Base-by-base conservation (phyloP, 37 sponge, comb jelly and placozoan species). In the Amphimedon queenslandica region DNA sequence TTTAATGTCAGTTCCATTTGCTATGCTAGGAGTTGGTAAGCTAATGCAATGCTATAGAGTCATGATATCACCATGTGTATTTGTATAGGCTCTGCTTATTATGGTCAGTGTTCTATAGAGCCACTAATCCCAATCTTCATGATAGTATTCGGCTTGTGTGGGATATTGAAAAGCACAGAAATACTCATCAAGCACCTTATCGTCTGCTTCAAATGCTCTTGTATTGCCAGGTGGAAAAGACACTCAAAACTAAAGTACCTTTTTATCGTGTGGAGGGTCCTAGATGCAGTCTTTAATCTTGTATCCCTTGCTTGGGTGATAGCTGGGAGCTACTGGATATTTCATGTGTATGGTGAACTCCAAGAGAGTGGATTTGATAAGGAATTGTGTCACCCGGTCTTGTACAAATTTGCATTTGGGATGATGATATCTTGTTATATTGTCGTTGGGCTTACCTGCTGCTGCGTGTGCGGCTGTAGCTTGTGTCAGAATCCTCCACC, bases 381-480 rank as follows among this genome's bases (percentile, higher is more conserved):
- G 23, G 43, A 31, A 28, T 16, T 32, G 2, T 89, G 90, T 63
- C 58, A 80, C 41, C 81, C 74, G 30, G 23, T 73, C 4, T 40
- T 89, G 58, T 89, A 89, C 63, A 83, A 84, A 80, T 89, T 84
- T 75, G 70, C 77, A 11, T 89, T 89, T 65, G 68, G 81, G 5
- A 41, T 84, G 47, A 75, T 80, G 43, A 89, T 81, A 16, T 79
- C 76, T 33, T 70, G 74, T 47, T 84, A 80, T 65, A 70, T 84
- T 31, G 58, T 87, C 35, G 57, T 81, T 4, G 11, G 60, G 11
- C 2, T 75, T 74, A 69, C 75, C 28, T 41, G 71, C 3, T 77
- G 78, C 34, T 87, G 87, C 40, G 41, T 70, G 29, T 87, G 82
- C 37, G 55, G 66, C 28, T 81, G 81, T 56, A 76, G 73, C 0